Base-by-base conservation (phyloP, 2,888 invertebrate genomes). In the Linnaemya vulpina region DNA sequence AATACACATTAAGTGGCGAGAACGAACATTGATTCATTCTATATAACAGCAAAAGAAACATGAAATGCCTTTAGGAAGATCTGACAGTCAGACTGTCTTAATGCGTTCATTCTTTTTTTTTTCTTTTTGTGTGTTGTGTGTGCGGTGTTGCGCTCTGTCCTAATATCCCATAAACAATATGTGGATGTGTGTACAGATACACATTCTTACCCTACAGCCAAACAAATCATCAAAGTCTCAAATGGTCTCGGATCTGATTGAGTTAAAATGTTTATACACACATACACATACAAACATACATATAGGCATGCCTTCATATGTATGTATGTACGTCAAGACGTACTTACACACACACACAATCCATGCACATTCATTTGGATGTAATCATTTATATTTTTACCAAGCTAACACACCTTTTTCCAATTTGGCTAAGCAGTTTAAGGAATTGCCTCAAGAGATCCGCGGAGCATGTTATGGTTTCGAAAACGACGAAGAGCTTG, bases 171-270 rank as follows among this genome's bases (percentile, higher is more conserved):
- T 60, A 74, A 67, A 67, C 65, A 80, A 74, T 51, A 73, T 20
- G 40, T 49, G 3, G 3, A 38, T 22, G 15, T 30, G 9, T 9
- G 17, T 4, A 9, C 17, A 7, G 55, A 40, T 35, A 65, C 17
- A 35, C 38, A 51, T 55, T 49, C 62, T 79, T 71, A 86, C 86
- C 85, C 88, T 86, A 78, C 88, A 88, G 88, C 43, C 86, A 88
- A 89, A 90, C 88, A 90, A 90, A 90, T 79, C 68, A 79, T 51
- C 74, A 75, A 67, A 80, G 67, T 68, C 80, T 84, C 68, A 81
- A 67, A 84, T 74, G 67, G 55, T 76, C 68, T 80, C 76, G 71
- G 71, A 80, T 84, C 80, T 55, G 84, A 25, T 46, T 73, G 80
- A 79, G 71, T 79, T 67, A 60, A 75, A 67, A 49, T 68, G 30